phyloP scores from a whole-genome alignment of 2,113 vertebrate species.

The Prunella fulvescens region DNA sequence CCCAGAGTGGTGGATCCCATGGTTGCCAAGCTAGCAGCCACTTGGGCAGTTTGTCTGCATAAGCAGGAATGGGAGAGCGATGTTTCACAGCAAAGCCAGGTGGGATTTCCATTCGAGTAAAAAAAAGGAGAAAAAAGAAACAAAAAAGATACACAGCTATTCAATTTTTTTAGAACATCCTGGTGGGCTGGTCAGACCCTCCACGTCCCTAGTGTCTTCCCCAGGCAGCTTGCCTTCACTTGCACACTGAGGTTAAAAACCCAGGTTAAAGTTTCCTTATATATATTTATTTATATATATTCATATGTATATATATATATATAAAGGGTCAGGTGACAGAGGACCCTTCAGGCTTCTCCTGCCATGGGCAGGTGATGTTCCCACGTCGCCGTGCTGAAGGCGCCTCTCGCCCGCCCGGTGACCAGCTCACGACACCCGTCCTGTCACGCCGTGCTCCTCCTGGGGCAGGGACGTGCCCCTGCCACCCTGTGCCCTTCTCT shows the following conservation, averaged over 20 bases:
- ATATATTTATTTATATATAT: constrained; percentile 57
- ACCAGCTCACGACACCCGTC: not conserved
- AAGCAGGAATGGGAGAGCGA: constrained; percentile 13
- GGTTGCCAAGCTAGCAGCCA: not conserved
- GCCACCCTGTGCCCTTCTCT: not conserved
- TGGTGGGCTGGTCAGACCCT: constrained; percentile 29
- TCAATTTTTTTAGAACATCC: not conserved
- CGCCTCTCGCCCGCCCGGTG: not conserved
- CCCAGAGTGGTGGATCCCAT: not conserved
- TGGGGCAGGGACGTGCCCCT: not conserved
- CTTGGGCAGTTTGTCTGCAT: constrained; percentile 22
- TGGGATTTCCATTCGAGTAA: not conserved
- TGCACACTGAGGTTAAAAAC: constrained; percentile 50
- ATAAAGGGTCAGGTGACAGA: constrained; percentile 42
- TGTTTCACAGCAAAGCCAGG: constrained; percentile 55
- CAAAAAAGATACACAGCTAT: not conserved
- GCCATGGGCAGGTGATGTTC: not conserved
- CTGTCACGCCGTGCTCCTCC: not conserved
- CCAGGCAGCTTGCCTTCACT: constrained; percentile 28
- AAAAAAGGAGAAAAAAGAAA: not conserved
- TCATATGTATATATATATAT: constrained; percentile 43
- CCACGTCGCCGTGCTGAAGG: not conserved
- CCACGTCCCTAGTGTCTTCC: not conserved
- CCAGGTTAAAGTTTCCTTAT: constrained; percentile 30
- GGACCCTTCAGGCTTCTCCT: not conserved